phyloP scores from a whole-genome alignment of 92 coral and sea anemone species.

The Diadumene lineata region DNA sequence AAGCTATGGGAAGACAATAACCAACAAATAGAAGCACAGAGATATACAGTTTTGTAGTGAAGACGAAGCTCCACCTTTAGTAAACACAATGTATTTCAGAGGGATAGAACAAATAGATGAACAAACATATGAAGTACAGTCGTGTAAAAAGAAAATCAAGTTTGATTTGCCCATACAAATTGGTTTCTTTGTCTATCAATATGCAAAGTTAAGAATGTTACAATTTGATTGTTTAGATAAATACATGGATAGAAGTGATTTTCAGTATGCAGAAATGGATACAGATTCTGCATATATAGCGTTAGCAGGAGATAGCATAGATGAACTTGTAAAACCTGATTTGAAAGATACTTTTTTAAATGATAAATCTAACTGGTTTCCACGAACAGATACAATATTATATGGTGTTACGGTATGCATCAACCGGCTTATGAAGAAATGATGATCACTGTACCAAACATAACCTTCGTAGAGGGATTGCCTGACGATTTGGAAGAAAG shows the following conservation, averaged over 20 bases:
- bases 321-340: slow-evolving; percentile 52
- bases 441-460: too few relatives aligned
- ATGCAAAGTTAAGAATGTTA: slow-evolving; percentile 48
- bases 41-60: slow-evolving; percentile 39
- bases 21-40: slow-evolving; percentile 32
- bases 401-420: slow-evolving; percentile 36
- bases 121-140: slow-evolving; percentile 29
- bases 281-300: slow-evolving; percentile 53
- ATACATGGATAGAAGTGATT: slow-evolving; percentile 35
- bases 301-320: slow-evolving; percentile 30
- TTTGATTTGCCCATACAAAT: slow-evolving; percentile 22
- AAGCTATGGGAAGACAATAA: slow-evolving; percentile 32
- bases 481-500: too few relatives aligned
- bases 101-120: slow-evolving; percentile 25
- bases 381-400: slow-evolving; percentile 39
- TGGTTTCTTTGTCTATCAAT: slow-evolving; percentile 44
- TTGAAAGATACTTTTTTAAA: slow-evolving; percentile 17
- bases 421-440: slow-evolving; percentile 28
- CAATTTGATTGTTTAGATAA: slow-evolving; percentile 46
- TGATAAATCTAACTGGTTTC: slow-evolving; percentile 48
- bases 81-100: slow-evolving; percentile 45
- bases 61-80: neutral
- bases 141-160: slow-evolving; percentile 16
- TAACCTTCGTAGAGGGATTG: too few relatives aligned
- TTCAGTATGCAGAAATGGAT: slow-evolving; percentile 46